Evolutionary conservation across 2,888 invertebrate species (phyloP).

Genomic region (Sthenelais limicola): DNA sequence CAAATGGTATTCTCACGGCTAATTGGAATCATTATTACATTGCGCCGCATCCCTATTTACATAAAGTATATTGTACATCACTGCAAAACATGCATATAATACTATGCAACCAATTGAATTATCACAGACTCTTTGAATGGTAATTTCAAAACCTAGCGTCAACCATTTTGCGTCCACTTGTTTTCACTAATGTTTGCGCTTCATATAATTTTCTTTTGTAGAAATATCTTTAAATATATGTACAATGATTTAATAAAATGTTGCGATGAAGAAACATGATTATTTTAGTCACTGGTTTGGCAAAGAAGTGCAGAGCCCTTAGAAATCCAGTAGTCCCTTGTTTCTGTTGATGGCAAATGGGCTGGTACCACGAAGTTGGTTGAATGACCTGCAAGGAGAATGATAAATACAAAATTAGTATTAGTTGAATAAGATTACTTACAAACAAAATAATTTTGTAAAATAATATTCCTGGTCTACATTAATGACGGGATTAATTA

Average conservation of each 20-base stretch:
- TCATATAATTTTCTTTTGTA: neutral
- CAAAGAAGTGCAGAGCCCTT: conserved; percentile 87
- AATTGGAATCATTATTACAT: too few species aligned
- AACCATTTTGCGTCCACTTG: too few species aligned
- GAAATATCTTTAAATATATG: neutral
- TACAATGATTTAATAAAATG: neutral
- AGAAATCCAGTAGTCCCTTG: conserved; percentile 87
- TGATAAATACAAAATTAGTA: neutral
- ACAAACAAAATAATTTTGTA: conserved; percentile 66
- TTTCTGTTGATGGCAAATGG: conserved; percentile 74
- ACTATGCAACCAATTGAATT: too few species aligned
- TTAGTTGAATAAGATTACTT: too few species aligned
- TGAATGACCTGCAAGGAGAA: conserved; percentile 68
- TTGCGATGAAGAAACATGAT: neutral
- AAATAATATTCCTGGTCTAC: conserved; percentile 69
- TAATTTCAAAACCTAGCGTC: too few species aligned
- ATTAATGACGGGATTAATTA: neutral
- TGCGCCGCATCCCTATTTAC: too few species aligned
- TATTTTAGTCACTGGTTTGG: neutral
- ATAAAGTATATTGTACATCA: too few species aligned
- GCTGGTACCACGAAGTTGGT: conserved; percentile 73
- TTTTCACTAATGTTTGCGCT: too few species aligned
- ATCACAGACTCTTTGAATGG: too few species aligned
- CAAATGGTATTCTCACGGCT: too few species aligned
- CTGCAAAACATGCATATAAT: too few species aligned